These are phyloP conservation scores for Coptodon bakossiorum DNA, from an alignment of 2,113 vertebrate species.

Conservation along the genomic window DNA sequence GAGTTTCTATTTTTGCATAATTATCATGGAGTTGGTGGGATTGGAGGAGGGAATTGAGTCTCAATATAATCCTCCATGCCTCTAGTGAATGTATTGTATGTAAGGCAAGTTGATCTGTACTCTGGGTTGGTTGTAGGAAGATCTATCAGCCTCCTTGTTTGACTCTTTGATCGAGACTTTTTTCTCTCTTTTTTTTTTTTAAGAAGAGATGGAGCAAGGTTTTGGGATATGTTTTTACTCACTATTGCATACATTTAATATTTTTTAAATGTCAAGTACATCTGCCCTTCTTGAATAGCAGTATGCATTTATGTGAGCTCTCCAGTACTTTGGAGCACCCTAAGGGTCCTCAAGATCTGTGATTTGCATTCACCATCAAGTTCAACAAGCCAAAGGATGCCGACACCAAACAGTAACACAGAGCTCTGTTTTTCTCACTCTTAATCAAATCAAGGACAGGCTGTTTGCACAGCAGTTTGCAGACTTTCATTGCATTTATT, in stretches of 20 bases:
- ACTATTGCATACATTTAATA: background rate
- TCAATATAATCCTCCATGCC: conserved; percentile 36
- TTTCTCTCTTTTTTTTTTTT: background rate
- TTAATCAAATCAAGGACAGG: conserved; percentile 26
- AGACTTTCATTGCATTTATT: conserved; percentile 12
- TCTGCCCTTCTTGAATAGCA: background rate
- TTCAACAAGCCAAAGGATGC: conserved; percentile 14
- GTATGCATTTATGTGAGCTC: background rate
- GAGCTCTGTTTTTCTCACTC: background rate
- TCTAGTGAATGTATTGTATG: conserved; percentile 25
- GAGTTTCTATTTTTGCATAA: conserved; percentile 75
- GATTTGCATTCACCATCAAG: conserved; percentile 27
- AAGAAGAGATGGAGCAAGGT: background rate
- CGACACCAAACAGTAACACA: background rate
- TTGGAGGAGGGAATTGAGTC: conserved; percentile 55
- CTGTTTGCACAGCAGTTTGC: conserved; percentile 23
- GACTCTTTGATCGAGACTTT: background rate
- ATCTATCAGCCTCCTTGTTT: background rate
- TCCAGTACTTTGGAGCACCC: conserved; percentile 3
- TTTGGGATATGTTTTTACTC: background rate
- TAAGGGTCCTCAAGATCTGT: background rate
- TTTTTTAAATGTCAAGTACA: background rate
- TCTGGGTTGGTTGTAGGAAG: background rate
- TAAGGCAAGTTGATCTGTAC: background rate
- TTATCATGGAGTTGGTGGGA: conserved; percentile 52